Percentiles rank a stretch among this genome's conserved stretches.
Conservation (phyloP, 2,888 invertebrate genomes). For the Eretmocerus hayati region DNA sequence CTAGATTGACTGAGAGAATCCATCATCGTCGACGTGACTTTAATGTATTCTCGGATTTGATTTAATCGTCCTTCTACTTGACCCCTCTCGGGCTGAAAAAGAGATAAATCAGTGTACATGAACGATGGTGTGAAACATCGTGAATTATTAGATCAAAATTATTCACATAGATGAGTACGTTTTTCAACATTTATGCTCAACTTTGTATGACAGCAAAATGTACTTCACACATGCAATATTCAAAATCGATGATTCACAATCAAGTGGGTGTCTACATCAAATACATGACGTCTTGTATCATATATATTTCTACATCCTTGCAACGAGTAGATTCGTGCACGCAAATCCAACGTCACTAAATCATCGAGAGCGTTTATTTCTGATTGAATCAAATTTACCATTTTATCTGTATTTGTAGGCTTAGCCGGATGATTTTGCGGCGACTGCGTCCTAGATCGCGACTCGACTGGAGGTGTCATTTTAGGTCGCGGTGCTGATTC, state of each 20-base stretch:
- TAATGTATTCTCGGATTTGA: slow-evolving; percentile 67
- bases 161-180: too few relatives aligned
- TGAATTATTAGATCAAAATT: too few relatives aligned
- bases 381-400: too few relatives aligned
- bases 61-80: slow-evolving; percentile 63
- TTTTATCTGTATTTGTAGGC: slow-evolving; percentile 18
- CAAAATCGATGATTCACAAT: too few relatives aligned
- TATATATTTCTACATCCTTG: background rate
- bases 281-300: too few relatives aligned
- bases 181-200: too few relatives aligned
- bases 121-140: too few relatives aligned
- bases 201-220: too few relatives aligned
- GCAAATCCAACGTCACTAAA: background rate
- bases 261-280: too few relatives aligned
- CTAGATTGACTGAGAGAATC: slow-evolving; percentile 63
- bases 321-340: background rate
- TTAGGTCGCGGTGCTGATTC: slow-evolving; percentile 23
- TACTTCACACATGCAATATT: too few relatives aligned
- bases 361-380: background rate
- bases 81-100: slow-evolving; percentile 53
- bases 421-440: slow-evolving; percentile 30
- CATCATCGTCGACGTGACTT: slow-evolving; percentile 63
- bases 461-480: slow-evolving; percentile 35
- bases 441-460: slow-evolving; percentile 35
- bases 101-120: too few relatives aligned